These are phyloP conservation scores for Micropoecilia bifurca DNA, from an alignment of 2,797 vertebrate genomes.

Conservation along the genomic window DNA sequence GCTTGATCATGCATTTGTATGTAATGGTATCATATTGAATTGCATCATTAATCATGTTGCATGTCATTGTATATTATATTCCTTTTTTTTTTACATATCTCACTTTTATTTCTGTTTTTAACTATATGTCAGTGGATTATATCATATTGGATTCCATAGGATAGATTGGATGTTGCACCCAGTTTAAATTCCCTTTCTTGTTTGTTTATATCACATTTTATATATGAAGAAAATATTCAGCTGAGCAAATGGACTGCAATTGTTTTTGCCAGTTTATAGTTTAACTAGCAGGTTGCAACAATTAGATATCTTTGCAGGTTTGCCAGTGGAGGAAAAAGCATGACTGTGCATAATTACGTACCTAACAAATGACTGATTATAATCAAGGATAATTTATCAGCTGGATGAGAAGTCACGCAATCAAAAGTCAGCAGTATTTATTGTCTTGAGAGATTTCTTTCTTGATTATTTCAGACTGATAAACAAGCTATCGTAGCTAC, in stretches of 20 bases:
- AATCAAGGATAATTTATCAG: constrained; percentile 6
- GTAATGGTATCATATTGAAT: not conserved
- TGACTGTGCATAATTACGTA: constrained; percentile 6
- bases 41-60: not conserved
- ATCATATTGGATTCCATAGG: not conserved
- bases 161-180: not conserved
- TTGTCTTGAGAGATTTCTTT: not conserved
- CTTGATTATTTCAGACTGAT: constrained; percentile 1
- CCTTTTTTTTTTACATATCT: not conserved
- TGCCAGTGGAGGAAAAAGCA: not conserved
- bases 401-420: not conserved
- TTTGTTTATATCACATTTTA: not conserved
- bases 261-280: not conserved
- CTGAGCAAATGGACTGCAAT: not conserved
- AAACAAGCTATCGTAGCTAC: not conserved
- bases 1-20: not conserved
- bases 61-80: not conserved
- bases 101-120: too few species aligned
- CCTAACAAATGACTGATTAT: not conserved
- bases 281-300: not conserved
- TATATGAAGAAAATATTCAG: not conserved
- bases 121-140: not conserved
- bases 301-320: not conserved
- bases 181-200: not conserved
- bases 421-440: not conserved